Evolutionary conservation across 2,888 invertebrate species (phyloP).

Genomic region (Schizotus pectinicornis): DNA sequence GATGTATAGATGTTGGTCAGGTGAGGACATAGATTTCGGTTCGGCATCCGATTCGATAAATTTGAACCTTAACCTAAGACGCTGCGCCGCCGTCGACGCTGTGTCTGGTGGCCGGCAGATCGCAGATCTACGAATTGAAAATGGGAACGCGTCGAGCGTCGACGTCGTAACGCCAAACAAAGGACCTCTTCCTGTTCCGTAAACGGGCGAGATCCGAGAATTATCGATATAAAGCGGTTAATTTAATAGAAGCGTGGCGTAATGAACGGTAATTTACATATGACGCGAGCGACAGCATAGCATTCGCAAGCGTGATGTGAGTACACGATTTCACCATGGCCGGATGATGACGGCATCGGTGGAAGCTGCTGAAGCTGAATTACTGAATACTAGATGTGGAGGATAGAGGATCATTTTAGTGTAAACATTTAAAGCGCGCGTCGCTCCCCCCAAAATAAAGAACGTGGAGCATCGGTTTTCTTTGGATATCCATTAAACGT

Average conservation of each 20-base stretch:
- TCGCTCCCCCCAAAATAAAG: slow-evolving; percentile 25
- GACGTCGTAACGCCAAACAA: slow-evolving; percentile 16
- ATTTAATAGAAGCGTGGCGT: slow-evolving; percentile 29
- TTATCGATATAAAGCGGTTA: slow-evolving; percentile 32
- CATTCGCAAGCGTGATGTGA: slow-evolving; percentile 27
- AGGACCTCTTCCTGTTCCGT: slow-evolving; percentile 21
- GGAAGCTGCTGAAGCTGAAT: slow-evolving; percentile 21
- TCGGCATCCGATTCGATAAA: slow-evolving; percentile 20
- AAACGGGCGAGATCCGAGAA: slow-evolving; percentile 24
- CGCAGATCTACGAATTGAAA: slow-evolving; percentile 14
- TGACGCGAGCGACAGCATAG: slow-evolving; percentile 29
- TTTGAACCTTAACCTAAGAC: slow-evolving; percentile 16
- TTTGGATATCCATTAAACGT: slow-evolving; percentile 43
- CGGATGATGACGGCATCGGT: not conserved
- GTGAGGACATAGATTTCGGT: slow-evolving; percentile 34
- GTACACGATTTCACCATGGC: slow-evolving; percentile 19
- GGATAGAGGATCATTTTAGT: slow-evolving; percentile 21
- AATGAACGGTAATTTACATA: slow-evolving; percentile 34
- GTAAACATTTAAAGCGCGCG: slow-evolving; percentile 29
- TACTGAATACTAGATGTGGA: slow-evolving; percentile 21
- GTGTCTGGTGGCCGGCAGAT: too few relatives aligned
- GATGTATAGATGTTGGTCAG: slow-evolving; percentile 39
- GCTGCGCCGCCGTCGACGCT: slow-evolving; percentile 9
- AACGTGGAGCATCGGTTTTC: slow-evolving; percentile 35
- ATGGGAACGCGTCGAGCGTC: slow-evolving; percentile 13